Evolutionary conservation across 2,797 vertebrate genomes (phyloP), one percentile per base, ranked within the genome.

Genomic region (Helarctos malayanus): DNA sequence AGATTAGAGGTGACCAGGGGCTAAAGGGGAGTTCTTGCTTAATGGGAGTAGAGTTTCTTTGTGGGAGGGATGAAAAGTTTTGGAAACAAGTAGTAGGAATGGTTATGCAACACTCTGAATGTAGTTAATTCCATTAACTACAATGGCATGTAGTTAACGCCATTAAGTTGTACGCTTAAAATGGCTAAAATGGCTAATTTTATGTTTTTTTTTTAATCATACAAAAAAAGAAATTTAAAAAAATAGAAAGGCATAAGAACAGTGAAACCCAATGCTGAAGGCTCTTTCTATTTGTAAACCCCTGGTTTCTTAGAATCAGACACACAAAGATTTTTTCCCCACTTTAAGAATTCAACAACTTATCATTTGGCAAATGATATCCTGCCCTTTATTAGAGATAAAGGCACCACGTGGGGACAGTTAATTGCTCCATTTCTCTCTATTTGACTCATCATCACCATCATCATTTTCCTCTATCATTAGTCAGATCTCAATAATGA

Each of bases 401-500:
- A 96, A 76, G 82, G 63, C 35, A 56, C 52, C 57, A 63, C 15
- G 92, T 89, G 69, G 38, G 49, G 82, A 59, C 68, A 57, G 76
- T 73, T 92, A 95, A 95, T 73, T 89, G 87, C 59, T 78, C 84
- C 52, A 0, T 83, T 95, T 94, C 38, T 41, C 90, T n/a, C 75
- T 11, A 0, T 92, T 61, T 84, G 82, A 80, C 35, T 89, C 59
- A 78, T 85, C 16, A 57, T 61, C 21, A 56, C 69, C 61, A 80
- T 52, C 32, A 76, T 49, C 75, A 89, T 68, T 88, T 83, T 59
- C 38, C 75, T 93, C 73, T 71, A 52, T 29, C 47, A 84, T 88
- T 82, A 95, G 45, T 82, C 59, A 85, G 85, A 91, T 96, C 54
- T 89, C 63, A 94, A 81, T 81, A 68, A 89, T n/a, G 49, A 71